Evolutionary conservation across 2,797 vertebrate species (phyloP).

Genomic region (Coranthus polyacanthus): DNA sequence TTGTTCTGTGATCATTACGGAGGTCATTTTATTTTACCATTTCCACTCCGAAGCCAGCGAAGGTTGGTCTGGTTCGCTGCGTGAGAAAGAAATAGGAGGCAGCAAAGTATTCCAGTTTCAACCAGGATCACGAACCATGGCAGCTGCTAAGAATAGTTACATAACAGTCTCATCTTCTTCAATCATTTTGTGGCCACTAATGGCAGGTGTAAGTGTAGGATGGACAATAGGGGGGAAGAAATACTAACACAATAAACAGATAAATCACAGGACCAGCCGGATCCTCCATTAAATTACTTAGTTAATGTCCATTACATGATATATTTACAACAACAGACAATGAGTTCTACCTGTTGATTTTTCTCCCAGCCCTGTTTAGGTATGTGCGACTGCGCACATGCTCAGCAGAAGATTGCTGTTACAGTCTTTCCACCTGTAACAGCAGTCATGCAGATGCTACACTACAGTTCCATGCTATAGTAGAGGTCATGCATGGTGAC

Average conservation of each 20-base stretch:
- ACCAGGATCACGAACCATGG: conserved; percentile 47
- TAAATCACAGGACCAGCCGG: conserved; percentile 38
- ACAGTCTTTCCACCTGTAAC: conserved; percentile 28
- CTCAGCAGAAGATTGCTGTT: conserved; percentile 46
- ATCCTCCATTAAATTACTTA: conserved; percentile 21
- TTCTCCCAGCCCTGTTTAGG: conserved; percentile 39
- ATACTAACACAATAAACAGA: conserved; percentile 20
- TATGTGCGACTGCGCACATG: conserved; percentile 40
- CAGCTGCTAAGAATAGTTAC: conserved; percentile 58
- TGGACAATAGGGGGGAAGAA: conserved; percentile 17
- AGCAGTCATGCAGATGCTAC: conserved; percentile 46
- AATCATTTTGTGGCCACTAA: conserved; percentile 52
- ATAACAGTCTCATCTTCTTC: conserved; percentile 22
- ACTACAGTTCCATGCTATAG: conserved; percentile 44
- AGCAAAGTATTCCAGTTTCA: conserved; percentile 35
- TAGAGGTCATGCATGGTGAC: conserved; percentile 27
- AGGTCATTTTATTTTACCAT: conserved; percentile 68
- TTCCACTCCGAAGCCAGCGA: conserved; percentile 66
- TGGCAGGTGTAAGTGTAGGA: conserved; percentile 34
- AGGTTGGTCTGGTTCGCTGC: conserved; percentile 47
- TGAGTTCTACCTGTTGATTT: conserved; percentile 28
- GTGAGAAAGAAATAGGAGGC: conserved; percentile 21
- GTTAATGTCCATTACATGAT: conserved; percentile 36
- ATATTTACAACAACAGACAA: conserved; percentile 11
- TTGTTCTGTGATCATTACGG: conserved; percentile 70